A percentile compares a stretch with the other conserved stretches of the same genome.
These are phyloP conservation scores for Idaea dimidiata DNA, from an alignment of 2,888 invertebrate genomes.

Conservation along the genomic window DNA sequence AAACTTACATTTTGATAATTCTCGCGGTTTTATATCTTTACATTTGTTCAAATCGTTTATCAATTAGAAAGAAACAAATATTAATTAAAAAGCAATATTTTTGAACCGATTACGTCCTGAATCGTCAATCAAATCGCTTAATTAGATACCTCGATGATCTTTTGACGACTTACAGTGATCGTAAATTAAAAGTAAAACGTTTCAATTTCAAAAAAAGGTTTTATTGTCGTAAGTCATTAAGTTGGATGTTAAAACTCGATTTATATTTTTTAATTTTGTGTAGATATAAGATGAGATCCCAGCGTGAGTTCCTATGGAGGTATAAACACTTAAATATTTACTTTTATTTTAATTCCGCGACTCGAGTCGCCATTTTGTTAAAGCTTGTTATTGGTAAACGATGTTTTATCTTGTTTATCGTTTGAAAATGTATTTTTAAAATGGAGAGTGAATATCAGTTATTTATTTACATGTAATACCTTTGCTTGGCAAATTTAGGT, in stretches of 20 bases:
- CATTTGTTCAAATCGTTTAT: neutral
- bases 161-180: conserved; percentile 6
- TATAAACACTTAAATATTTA: conserved; percentile 16
- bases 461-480: neutral
- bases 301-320: conserved; percentile 27
- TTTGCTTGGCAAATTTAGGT: neutral
- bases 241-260: conserved; percentile 29
- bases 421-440: neutral
- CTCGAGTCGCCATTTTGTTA: conserved; percentile 6
- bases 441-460: neutral
- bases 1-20: neutral
- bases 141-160: conserved; percentile 2
- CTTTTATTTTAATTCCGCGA: conserved; percentile 19
- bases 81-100: neutral
- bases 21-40: neutral
- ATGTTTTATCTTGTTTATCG: neutral
- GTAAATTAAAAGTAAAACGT: conserved; percentile 30
- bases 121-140: conserved; percentile 2
- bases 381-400: neutral
- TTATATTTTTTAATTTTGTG: conserved; percentile 32
- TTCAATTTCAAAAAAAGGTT: conserved; percentile 22
- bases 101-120: neutral
- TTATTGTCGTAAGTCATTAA: conserved; percentile 31
- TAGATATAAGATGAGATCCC: conserved; percentile 29
- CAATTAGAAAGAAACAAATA: neutral